Evolutionary conservation across 2,888 invertebrate species (phyloP).

Genomic region (Phyllotreta cruciferae): DNA sequence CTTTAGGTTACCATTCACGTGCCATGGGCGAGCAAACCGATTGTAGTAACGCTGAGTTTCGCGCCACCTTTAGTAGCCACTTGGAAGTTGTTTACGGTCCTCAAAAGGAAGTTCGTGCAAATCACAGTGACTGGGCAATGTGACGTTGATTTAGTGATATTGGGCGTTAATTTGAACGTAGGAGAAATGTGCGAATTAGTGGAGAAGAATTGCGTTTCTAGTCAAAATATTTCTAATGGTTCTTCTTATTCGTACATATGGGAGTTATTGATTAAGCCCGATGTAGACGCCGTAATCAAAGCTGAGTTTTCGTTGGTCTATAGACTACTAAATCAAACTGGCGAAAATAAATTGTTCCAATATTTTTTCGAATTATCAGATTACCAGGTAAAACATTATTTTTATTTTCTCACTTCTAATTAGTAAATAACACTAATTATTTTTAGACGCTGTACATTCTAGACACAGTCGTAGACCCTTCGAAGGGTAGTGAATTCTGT

Average conservation of each 20-base stretch:
- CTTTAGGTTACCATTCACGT: constrained; percentile 73
- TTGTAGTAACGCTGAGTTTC: constrained; percentile 80
- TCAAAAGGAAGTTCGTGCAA: constrained; percentile 85
- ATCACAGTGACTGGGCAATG: constrained; percentile 71
- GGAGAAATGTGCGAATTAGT: constrained; percentile 48
- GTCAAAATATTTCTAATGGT: constrained; percentile 71
- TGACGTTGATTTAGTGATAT: constrained; percentile 50
- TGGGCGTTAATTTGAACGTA: constrained; percentile 48
- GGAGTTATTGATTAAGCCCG: constrained; percentile 65
- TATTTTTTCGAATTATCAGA: constrained; percentile 83
- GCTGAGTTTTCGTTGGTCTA: constrained; percentile 72
- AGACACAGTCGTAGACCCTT: constrained; percentile 78
- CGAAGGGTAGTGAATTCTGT: constrained; percentile 83
- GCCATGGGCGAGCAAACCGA: constrained; percentile 79
- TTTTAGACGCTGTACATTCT: constrained; percentile 82
- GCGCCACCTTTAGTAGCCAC: constrained; percentile 81
- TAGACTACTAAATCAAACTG: constrained; percentile 56
- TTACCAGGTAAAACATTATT: constrained; percentile 67
- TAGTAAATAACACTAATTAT: not conserved
- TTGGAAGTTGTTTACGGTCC: constrained; percentile 84
- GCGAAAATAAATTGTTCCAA: constrained; percentile 61
- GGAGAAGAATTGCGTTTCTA: constrained; percentile 51
- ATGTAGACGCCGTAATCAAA: constrained; percentile 62
- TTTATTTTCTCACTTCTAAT: constrained; percentile 3
- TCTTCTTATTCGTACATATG: constrained; percentile 84